A percentile compares a stretch with the other conserved stretches of the same genome.
Conservation (phyloP, 2,888 invertebrate species). For the Penaeus monodon region DNA sequence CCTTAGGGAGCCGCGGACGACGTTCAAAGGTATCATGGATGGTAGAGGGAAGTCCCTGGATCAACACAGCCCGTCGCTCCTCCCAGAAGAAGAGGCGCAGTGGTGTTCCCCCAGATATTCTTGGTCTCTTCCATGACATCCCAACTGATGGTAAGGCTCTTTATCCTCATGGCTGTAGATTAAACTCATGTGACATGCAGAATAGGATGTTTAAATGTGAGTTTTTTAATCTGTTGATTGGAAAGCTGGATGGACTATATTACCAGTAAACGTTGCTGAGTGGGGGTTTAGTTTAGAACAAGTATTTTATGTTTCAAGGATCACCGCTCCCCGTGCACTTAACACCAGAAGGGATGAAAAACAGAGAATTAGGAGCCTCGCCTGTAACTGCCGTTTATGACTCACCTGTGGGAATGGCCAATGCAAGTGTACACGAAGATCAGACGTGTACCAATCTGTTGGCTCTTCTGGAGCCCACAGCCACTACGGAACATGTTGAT, state of each 20-base stretch:
- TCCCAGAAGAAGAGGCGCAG: neutral
- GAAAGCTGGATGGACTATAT: too few relatives aligned
- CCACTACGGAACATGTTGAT: neutral
- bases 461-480: neutral
- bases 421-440: neutral
- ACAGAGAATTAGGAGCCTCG: neutral
- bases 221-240: too few relatives aligned
- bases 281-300: too few relatives aligned
- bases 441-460: neutral
- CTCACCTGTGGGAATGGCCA: too few relatives aligned
- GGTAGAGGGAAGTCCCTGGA: constrained; percentile 3
- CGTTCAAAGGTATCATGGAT: constrained; percentile 1
- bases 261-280: too few relatives aligned
- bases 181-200: neutral
- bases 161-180: neutral
- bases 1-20: neutral
- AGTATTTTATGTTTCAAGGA: too few relatives aligned
- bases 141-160: neutral
- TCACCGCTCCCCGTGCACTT: too few relatives aligned
- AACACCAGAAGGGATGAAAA: neutral
- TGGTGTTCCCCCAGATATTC: constrained; percentile 7
- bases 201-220: too few relatives aligned
- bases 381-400: too few relatives aligned
- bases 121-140: neutral
- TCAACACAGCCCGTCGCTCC: neutral